Conservation (phyloP, 1,140 invertebrate genomes). For the Mamestra configurata region DNA sequence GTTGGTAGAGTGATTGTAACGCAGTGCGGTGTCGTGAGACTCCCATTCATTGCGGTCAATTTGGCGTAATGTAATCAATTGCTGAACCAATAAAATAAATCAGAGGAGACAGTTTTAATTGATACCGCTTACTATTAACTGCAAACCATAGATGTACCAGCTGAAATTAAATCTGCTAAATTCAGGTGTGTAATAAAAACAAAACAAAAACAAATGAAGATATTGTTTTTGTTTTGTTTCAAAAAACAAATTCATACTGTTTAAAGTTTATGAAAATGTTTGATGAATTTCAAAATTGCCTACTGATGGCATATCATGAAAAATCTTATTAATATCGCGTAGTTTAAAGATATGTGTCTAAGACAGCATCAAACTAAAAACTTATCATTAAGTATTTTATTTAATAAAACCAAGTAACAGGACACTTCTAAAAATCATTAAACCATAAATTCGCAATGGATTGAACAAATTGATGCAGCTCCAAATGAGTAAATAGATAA, state of each 20-base stretch:
- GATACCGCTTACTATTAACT: conserved; percentile 83
- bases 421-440: conserved; percentile 26
- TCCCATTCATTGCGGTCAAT: conserved; percentile 85
- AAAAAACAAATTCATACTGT: too few species aligned
- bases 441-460: conserved; percentile 4
- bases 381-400: neutral
- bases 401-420: neutral
- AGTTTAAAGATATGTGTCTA: too few species aligned
- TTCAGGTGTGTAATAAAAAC: neutral
- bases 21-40: conserved; percentile 74
- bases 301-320: too few species aligned
- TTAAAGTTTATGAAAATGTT: too few species aligned
- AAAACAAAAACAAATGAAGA: too few species aligned
- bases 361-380: neutral
- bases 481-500: conserved; percentile 54
- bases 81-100: conserved; percentile 87
- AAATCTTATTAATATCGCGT: too few species aligned
- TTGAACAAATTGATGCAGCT: conserved; percentile 45
- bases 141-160: conserved; percentile 55
- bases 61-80: conserved; percentile 88
- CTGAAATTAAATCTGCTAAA: conserved; percentile 20
- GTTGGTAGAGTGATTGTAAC: conserved; percentile 58
- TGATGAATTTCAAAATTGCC: too few species aligned
- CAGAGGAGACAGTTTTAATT: conserved; percentile 86
- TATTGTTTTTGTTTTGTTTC: too few species aligned